Base-by-base conservation (phyloP, 2,113 vertebrate genomes). In the Sturnira hondurensis region DNA sequence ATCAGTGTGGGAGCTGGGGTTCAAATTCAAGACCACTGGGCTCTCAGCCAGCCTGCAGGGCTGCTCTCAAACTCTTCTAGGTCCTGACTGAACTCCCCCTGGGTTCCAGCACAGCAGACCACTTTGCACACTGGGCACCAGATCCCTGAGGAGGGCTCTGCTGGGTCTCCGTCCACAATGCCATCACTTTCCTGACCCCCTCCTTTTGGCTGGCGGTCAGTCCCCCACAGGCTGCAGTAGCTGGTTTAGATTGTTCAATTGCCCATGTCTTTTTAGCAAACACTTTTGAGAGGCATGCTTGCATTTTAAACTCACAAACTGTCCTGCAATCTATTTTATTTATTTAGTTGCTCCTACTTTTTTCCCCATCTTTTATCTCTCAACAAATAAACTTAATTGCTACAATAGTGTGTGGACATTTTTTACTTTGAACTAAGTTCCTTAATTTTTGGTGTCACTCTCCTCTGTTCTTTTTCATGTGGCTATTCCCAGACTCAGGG, bases 341-440 rank as follows among this genome's bases (percentile, higher is more conserved):
- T 56, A 82, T 65, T n/a, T 41, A 83, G 67, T 28, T 89, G 36
- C 43, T 83, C 5, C 6, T 86, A 73, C 84, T 82, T n/a, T 80
- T 61, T 63, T 91, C 61, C 13, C 16, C 22, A 50, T 77, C 36
- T 96, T 96, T 95, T 71, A n/a, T 93, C 74, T 89, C 78, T 96
- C 56, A 86, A 70, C 50, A 93, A 89, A 94, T 24, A 74, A 71
- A 95, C 4, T 19, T 52, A 76, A 95, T 91, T 80, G 33, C n/a
- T 94, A 63, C 50, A 77, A 8, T 50, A 45, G 47, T 38, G 5
- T 93, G 61, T 61, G 41, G 56, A 54, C 2, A 17, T 91, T 70
- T 92, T 93, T 89, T 56, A 80, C 82, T 94, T 94, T 94, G 74
- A 96, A 81, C 56, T 67, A 88, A 97, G 94, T 47, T 77, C 88